Conservation (phyloP, 1,140 invertebrate species). For the Trinorchestia longiramus region DNA sequence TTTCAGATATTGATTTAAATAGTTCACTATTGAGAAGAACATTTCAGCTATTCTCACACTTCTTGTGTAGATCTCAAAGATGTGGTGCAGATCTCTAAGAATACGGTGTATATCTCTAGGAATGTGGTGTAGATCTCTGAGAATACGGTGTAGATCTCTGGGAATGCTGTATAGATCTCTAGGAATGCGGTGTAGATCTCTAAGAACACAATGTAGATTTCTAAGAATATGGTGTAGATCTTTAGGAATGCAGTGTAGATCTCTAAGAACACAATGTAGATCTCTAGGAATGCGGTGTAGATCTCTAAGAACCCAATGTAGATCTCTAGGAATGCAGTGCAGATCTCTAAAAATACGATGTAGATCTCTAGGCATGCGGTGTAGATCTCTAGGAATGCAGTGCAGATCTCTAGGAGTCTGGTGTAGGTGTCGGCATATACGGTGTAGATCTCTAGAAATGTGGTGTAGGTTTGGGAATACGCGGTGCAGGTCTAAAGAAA, state of each 20-base stretch:
- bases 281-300: no score
- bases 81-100: not conserved
- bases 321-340: not conserved
- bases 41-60: no score
- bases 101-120: not conserved
- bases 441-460: no score
- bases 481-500: no score
- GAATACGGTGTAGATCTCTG: no score
- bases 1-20: no score
- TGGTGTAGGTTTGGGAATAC: not conserved
- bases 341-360: not conserved
- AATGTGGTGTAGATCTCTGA: no score
- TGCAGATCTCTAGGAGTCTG: not conserved
- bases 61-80: not conserved
- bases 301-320: no score
- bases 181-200: not conserved
- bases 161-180: not conserved
- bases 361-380: not conserved
- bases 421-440: not conserved
- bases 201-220: not conserved
- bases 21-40: no score
- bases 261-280: no score
- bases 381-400: not conserved
- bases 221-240: not conserved
- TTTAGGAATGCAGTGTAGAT: not conserved